Base-by-base conservation (phyloP, 2,113 vertebrate species). In the Daboia siamensis region DNA sequence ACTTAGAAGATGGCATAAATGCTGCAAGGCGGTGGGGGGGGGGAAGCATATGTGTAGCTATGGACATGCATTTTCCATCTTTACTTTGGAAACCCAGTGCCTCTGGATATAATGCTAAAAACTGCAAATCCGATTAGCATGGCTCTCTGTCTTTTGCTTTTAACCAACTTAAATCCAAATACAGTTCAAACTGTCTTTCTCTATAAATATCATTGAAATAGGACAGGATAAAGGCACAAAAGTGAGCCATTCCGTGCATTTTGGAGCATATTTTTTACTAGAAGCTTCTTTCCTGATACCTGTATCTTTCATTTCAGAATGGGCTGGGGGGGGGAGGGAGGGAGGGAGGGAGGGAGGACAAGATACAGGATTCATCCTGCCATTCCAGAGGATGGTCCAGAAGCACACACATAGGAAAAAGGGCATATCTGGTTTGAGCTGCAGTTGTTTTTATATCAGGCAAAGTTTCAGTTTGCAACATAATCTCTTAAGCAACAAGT, bases 1-100 rank as follows among this genome's bases (percentile, higher is more conserved):
- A 94, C 95, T 97, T 90, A 96, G 94, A 95, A 94, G 94, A 92
- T 55, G 55, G 59, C 96, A 95, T 97, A 96, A 97, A 97, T 97
- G 96, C 94, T 74, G 89, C 93, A 93, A 89, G 52, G 92, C 96
- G 94, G 87, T 90, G 48, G 64, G 86, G 91, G 48, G 64, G 20
- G 92, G 7, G 91, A 93, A 95, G 90, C 13, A 33, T 89, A 91
- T 86, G 56, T 51, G 51, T 86, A 92, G 29, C 80, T 5, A 29
- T 88, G 61, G 95, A 15, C 90, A 93, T 92, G 90, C 94, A 48
- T 39, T 93, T 57, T 86, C 91, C 95, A 95, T 93, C 91, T 92
- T 94, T 94, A 93, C 94, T 90, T 90, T 23, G 93, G 94, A 95
- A 96, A 94, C 86, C 93, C 97, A 96, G 96, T 96, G 97, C 97